Base-by-base conservation (phyloP, 2,113 vertebrate genomes). In the Malurus cyaneus region DNA sequence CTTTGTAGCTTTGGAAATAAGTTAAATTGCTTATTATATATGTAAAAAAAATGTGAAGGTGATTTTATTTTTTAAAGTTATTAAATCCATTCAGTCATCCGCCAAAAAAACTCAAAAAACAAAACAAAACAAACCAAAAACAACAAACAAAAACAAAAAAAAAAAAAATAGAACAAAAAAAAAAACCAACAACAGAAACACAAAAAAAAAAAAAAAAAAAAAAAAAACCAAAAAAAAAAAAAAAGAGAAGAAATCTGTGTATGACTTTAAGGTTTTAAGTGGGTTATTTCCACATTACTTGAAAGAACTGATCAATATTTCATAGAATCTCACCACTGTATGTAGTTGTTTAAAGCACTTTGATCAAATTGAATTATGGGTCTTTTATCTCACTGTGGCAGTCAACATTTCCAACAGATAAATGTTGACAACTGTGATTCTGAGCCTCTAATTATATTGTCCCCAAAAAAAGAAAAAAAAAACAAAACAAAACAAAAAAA, bases 291-390 rank as follows among this genome's bases (percentile, higher is more conserved):
- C 76, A 25, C 76, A 73, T 88, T 72, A 57, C 47, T 84, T 94
- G 86, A 85, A 92, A 89, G 42, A 54, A 50, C 65, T 89, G 31
- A 80, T 96, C 47, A 88, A 77, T 50, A 94, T 94, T 96, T 93
- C 60, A 92, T 92, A 72, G 49, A 66, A 8, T 57, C 87, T 96
- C 92, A 81, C 64, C 74, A 76, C 19, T 87, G 49, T 83, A 34
- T 54, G 59, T 53, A 92, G 72, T 88, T 94, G n/a, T 88, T 93
- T 83, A 87, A 92, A 78, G 11, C 28, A 89, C 42, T 80, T 87
- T 85, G 84, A 94, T 96, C 80, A 95, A 85, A 86, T 61, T 94
- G 80, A 96, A 92, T 95, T 96, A 86, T 50, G 12, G 3, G 28
- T 85, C 34, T 94, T 85, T 93, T 64, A 90, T 92, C 57, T 96